Evolutionary conservation across 2,888 invertebrate species (phyloP).

Genomic region (Hirtodrosophila trivittata): DNA sequence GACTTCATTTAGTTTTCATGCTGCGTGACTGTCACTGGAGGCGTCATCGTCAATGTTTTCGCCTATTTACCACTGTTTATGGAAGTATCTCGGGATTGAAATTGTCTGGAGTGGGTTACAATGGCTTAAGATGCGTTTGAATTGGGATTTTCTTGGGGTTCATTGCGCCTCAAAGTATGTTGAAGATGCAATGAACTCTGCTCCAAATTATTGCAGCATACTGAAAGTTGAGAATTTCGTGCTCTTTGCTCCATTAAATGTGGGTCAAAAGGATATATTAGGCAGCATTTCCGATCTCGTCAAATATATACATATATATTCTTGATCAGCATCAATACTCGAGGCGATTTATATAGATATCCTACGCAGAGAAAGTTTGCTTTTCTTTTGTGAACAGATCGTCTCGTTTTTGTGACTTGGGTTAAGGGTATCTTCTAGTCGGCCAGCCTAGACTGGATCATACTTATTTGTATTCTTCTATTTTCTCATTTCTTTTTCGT

Average conservation of each 20-base stretch:
- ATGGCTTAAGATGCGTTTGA: no score
- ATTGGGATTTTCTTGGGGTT: constrained; percentile 8
- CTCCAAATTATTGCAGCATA: constrained; percentile 32
- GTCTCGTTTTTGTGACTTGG: no score
- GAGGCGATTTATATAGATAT: no score
- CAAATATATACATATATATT: no score
- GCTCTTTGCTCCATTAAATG: neutral
- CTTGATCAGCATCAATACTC: no score
- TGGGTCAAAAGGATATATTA: no score
- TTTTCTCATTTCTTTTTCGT: constrained; percentile 2
- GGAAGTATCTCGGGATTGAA: no score
- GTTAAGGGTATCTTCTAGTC: no score
- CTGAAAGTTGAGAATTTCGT: constrained; percentile 2
- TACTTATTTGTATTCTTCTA: neutral
- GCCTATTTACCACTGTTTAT: constrained; percentile 7
- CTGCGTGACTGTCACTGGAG: constrained; percentile 22
- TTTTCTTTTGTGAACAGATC: no score
- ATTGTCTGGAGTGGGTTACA: no score
- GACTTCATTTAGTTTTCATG: constrained; percentile 60
- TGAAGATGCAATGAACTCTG: constrained; percentile 40
- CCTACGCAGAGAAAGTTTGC: no score
- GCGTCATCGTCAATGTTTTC: constrained; percentile 17
- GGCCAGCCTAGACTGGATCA: neutral
- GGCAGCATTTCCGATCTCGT: no score
- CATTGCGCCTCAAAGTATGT: constrained; percentile 18